phyloP scores from a whole-genome alignment of 1,140 invertebrate genomes.

The Glossosoma conforme region DNA sequence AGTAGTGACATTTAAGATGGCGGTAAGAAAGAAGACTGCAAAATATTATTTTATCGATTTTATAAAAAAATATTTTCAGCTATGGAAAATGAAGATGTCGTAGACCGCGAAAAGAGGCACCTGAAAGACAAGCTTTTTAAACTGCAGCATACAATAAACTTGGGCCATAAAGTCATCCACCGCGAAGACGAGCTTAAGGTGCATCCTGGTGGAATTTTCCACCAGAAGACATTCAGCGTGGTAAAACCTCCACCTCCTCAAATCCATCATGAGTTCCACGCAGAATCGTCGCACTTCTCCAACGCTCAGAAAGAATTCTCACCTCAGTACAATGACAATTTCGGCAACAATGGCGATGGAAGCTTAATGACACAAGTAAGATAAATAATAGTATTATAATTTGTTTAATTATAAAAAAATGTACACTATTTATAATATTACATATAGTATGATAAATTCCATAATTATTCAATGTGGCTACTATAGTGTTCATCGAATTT shows the following conservation, averaged over 20 bases:
- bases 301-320: too few relatives aligned
- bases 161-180: slow-evolving; percentile 17
- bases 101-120: slow-evolving; percentile 7
- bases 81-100: not conserved
- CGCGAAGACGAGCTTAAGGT: slow-evolving; percentile 6
- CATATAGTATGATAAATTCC: not conserved
- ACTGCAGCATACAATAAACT: slow-evolving; percentile 10
- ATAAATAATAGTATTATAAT: too few relatives aligned
- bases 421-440: too few relatives aligned
- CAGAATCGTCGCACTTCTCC: not conserved
- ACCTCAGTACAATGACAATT: too few relatives aligned
- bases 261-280: not conserved
- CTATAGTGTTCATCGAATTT: too few relatives aligned
- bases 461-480: slow-evolving; percentile 1
- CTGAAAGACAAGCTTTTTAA: slow-evolving; percentile 9
- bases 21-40: too few relatives aligned
- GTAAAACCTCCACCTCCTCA: slow-evolving; percentile 9
- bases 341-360: too few relatives aligned
- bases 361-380: too few relatives aligned
- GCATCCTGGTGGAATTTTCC: slow-evolving; percentile 10
- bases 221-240: slow-evolving; percentile 8
- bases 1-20: too few relatives aligned
- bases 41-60: not conserved
- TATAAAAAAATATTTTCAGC: not conserved
- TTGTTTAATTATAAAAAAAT: too few relatives aligned